Evolutionary conservation across 2,888 invertebrate species (phyloP).

Genomic region (Callosobruchus maculatus): DNA sequence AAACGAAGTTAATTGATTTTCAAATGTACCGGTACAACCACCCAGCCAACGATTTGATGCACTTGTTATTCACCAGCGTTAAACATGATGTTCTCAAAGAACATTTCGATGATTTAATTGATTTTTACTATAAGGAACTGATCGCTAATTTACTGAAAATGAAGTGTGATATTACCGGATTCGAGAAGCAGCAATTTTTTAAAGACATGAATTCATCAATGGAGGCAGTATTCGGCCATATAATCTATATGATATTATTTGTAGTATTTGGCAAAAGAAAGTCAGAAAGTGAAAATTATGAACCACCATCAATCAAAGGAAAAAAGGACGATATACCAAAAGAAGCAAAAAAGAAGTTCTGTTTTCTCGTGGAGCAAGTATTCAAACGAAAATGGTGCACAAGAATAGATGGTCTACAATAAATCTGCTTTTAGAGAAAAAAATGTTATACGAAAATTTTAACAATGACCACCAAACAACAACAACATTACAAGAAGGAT

Average conservation of each 20-base stretch:
- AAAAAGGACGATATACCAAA: background rate
- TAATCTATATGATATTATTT: background rate
- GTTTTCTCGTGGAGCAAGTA: background rate
- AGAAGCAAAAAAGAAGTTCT: background rate
- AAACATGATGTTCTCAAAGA: background rate
- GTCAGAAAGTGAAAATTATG: background rate
- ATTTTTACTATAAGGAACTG: conserved; percentile 6
- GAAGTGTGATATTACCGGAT: background rate
- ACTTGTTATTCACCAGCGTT: background rate
- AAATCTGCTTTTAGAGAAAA: background rate
- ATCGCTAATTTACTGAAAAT: background rate
- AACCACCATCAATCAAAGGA: background rate
- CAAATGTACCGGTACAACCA: background rate
- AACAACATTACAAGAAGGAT: no score
- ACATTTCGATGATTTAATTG: conserved; percentile 4
- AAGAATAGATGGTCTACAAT: background rate
- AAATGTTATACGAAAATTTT: no score
- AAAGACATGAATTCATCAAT: background rate
- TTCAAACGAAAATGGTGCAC: background rate
- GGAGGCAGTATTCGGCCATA: background rate
- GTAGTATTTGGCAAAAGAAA: background rate
- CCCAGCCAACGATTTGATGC: background rate
- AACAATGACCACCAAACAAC: no score
- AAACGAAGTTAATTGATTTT: background rate
- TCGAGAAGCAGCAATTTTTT: background rate